phyloP scores from a whole-genome alignment of 2,113 vertebrate genomes.

The Tringa solitaria region DNA sequence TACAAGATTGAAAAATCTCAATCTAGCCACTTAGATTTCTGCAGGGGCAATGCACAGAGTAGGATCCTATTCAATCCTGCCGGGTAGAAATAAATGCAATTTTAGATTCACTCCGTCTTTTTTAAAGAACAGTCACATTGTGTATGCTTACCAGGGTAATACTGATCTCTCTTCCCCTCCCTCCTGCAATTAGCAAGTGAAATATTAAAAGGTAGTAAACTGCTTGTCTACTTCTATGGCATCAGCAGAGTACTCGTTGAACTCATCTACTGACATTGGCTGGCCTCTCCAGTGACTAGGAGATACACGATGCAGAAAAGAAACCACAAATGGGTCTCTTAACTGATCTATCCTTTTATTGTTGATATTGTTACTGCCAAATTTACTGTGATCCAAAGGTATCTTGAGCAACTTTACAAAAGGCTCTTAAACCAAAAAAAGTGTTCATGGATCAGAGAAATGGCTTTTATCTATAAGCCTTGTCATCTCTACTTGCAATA shows the following conservation, averaged over 20 bases:
- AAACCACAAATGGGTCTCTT: conserved; percentile 43
- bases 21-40: conserved; percentile 76
- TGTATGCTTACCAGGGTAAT: conserved; percentile 32
- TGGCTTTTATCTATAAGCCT: conserved; percentile 80
- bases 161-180: background rate
- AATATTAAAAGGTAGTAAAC: conserved; percentile 56
- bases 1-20: conserved; percentile 84
- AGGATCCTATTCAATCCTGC: conserved; percentile 65
- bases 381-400: conserved; percentile 70
- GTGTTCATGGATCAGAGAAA: conserved; percentile 72
- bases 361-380: conserved; percentile 67
- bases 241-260: background rate
- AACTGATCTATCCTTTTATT: conserved; percentile 58
- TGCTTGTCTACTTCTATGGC: conserved; percentile 1
- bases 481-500: conserved; percentile 79
- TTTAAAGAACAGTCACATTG: conserved; percentile 59
- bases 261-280: background rate
- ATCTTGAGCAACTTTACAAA: conserved; percentile 70
- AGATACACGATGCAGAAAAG: background rate
- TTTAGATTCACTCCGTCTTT: conserved; percentile 54
- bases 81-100: conserved; percentile 65
- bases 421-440: conserved; percentile 69
- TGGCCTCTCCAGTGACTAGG: conserved; percentile 34
- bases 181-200: conserved; percentile 24
- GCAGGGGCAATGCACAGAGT: conserved; percentile 30